Conservation (phyloP, 92 coral and sea anemone genomes). For the Porites lobata region DNA sequence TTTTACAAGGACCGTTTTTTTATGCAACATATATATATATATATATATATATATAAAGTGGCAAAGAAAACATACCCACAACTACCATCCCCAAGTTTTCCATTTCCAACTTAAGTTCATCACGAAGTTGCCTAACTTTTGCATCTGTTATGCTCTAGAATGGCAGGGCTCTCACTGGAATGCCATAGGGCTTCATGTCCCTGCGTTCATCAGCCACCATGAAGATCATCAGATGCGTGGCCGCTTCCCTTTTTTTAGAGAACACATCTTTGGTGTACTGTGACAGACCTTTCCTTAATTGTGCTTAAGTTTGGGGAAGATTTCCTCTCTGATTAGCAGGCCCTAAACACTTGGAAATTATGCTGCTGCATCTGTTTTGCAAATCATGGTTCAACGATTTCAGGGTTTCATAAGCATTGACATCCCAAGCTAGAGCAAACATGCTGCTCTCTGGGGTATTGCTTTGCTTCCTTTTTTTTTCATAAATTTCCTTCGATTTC, state of each 20-base stretch:
- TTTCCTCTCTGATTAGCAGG: not conserved
- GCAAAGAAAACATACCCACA: conserved; percentile 6
- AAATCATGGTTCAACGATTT: too few relatives aligned
- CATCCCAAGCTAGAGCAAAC: not conserved
- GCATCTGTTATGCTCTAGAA: conserved; percentile 32
- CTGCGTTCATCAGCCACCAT: conserved; percentile 40
- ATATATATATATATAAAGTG: too few relatives aligned
- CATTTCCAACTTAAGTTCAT: conserved; percentile 27
- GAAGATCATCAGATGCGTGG: conserved; percentile 44
- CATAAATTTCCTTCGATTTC: not conserved
- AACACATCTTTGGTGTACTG: not conserved
- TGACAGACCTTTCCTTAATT: not conserved
- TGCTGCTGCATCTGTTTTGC: too few relatives aligned
- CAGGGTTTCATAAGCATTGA: not conserved
- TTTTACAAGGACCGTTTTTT: too few relatives aligned
- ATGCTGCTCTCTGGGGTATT: not conserved
- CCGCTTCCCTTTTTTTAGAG: conserved; percentile 31
- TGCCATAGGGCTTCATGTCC: conserved; percentile 49
- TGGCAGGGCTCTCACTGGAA: conserved; percentile 41
- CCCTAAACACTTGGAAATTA: too few relatives aligned
- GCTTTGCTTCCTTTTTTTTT: too few relatives aligned
- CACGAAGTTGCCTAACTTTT: conserved; percentile 4
- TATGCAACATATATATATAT: too few relatives aligned
- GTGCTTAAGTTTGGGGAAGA: not conserved
- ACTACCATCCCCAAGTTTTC: conserved; percentile 31